Conservation (phyloP, 2,797 vertebrate species). For the Onychomys leucogaster region DNA sequence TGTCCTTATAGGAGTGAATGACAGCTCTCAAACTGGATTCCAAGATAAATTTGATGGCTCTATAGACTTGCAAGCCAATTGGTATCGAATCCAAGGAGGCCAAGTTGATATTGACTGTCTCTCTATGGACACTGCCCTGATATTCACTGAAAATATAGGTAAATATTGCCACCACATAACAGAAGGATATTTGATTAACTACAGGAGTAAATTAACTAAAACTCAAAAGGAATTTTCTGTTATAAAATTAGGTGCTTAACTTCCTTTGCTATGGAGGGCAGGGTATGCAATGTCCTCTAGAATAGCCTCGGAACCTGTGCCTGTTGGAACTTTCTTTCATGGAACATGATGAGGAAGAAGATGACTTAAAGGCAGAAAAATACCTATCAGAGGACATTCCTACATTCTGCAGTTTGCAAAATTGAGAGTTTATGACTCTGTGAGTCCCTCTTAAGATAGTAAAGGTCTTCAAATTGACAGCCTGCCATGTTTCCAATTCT, state of each 20-base stretch:
- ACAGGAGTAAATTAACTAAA: constrained; percentile 58
- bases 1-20: constrained; percentile 98
- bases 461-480: not conserved
- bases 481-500: not conserved
- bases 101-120: constrained; percentile 97
- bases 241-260: constrained; percentile 32
- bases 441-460: not conserved
- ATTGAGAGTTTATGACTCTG: not conserved
- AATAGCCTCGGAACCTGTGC: not conserved
- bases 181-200: constrained; percentile 59
- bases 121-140: constrained; percentile 95
- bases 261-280: not conserved
- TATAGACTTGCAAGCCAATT: constrained; percentile 94
- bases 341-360: not conserved
- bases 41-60: constrained; percentile 97
- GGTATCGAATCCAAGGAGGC: constrained; percentile 98
- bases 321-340: not conserved
- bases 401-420: not conserved
- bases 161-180: constrained; percentile 73
- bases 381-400: not conserved
- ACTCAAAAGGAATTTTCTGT: constrained; percentile 38
- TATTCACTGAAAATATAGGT: constrained; percentile 94
- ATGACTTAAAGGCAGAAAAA: constrained; percentile 47
- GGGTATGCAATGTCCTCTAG: not conserved
- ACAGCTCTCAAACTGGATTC: constrained; percentile 97